phyloP scores from a whole-genome alignment of 2,113 vertebrate genomes.

The Nibea coibor region DNA sequence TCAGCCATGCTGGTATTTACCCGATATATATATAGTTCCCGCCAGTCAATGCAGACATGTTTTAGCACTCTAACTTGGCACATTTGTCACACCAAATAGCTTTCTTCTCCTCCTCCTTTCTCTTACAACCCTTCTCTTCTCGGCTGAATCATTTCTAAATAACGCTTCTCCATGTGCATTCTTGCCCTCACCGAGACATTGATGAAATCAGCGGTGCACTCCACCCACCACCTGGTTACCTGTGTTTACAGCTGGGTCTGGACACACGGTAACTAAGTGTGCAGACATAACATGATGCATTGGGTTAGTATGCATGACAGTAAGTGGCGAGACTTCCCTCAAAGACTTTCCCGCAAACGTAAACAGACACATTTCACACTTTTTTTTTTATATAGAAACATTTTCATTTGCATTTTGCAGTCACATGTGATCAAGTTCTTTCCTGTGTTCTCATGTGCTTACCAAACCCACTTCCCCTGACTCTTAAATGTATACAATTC shows the following conservation, averaged over 20 bases:
- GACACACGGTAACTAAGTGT: conserved; percentile 22
- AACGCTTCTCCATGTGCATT: not conserved
- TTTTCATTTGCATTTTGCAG: conserved; percentile 15
- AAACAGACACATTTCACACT: not conserved
- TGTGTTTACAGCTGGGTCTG: conserved; percentile 51
- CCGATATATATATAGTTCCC: not conserved
- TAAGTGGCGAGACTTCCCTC: not conserved
- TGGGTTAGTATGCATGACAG: conserved; percentile 7
- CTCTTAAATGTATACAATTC: conserved; percentile 9
- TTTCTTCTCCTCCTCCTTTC: not conserved
- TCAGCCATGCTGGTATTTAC: conserved; percentile 53
- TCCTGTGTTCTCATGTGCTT: conserved; percentile 32
- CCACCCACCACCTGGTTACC: conserved; percentile 49
- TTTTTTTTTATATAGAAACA: conserved; percentile 4
- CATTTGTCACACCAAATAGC: conserved; percentile 5
- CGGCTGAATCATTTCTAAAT: conserved; percentile 24
- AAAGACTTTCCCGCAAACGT: conserved; percentile 3
- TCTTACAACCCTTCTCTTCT: not conserved
- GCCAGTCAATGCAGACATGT: conserved; percentile 16
- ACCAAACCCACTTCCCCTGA: conserved; percentile 45
- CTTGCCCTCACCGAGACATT: conserved; percentile 11
- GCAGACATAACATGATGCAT: conserved; percentile 33
- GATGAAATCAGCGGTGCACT: conserved; percentile 37
- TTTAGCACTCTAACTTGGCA: not conserved
- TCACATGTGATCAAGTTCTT: not conserved